Conservation (phyloP, 2,888 invertebrate genomes). For the Xestoiulus laeticollis region DNA sequence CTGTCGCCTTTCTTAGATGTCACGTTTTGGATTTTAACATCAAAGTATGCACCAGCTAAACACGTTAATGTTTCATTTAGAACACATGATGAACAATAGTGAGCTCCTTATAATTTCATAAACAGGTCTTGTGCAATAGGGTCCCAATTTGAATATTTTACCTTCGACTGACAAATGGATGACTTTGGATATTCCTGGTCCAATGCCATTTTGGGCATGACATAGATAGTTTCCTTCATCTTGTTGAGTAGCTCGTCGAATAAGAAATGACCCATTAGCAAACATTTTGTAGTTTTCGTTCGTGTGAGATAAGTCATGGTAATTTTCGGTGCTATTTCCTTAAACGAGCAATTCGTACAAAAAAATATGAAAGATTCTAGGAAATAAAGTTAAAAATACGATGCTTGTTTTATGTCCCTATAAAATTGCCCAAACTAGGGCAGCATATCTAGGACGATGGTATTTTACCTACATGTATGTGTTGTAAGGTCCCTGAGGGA, state of each 20-base stretch:
- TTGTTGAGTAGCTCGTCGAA: conserved; percentile 45
- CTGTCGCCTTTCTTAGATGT: conserved; percentile 54
- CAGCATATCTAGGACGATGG: no score
- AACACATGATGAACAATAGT: neutral
- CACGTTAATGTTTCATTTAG: no score
- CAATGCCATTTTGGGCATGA: conserved; percentile 62
- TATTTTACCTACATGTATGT: no score
- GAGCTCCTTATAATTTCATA: neutral
- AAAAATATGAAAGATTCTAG: neutral
- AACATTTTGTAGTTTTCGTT: conserved; percentile 49
- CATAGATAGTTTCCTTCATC: conserved; percentile 59
- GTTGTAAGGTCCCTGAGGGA: no score
- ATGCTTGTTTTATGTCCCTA: no score
- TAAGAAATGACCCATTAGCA: conserved; percentile 52
- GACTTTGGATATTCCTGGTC: conserved; percentile 63
- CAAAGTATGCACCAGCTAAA: conserved; percentile 54
- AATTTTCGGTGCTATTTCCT: conserved; percentile 45
- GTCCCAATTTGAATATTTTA: conserved; percentile 57
- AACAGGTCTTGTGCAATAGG: neutral
- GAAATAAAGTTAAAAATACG: neutral
- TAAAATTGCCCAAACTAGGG: no score
- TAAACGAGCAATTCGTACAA: neutral
- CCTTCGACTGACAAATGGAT: conserved; percentile 62
- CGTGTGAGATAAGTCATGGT: conserved; percentile 44
- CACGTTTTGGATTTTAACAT: conserved; percentile 53